Percentiles rank a stretch among this genome's conserved stretches.
Evolutionary conservation across 2,113 vertebrate species (phyloP).

Genomic region (Phocoena phocoena): DNA sequence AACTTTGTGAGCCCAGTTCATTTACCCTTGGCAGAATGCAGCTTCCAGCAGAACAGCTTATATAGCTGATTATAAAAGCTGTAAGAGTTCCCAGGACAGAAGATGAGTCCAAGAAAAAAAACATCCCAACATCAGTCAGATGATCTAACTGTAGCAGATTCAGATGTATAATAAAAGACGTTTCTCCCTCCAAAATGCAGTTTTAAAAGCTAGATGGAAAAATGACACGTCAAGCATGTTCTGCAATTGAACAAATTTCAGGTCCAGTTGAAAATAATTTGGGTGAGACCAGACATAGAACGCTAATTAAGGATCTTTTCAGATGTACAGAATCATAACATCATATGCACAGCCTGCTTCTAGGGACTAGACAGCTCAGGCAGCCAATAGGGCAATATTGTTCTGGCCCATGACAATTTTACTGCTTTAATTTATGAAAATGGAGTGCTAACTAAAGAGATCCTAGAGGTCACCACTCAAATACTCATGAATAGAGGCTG

Average conservation of each 20-base stretch:
- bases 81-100: slow-evolving; percentile 30
- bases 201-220: background rate
- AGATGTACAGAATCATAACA: background rate
- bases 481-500: background rate
- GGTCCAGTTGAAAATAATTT: background rate
- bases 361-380: background rate
- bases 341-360: background rate
- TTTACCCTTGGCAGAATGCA: slow-evolving; percentile 50
- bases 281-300: background rate
- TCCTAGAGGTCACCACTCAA: background rate
- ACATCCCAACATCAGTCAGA: background rate
- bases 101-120: slow-evolving; percentile 51
- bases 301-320: background rate
- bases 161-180: background rate
- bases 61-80: slow-evolving; percentile 40
- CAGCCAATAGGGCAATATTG: background rate
- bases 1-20: slow-evolving; percentile 44
- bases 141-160: background rate
- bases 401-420: background rate
- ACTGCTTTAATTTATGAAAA: slow-evolving; percentile 39
- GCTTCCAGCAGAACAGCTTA: slow-evolving; percentile 48
- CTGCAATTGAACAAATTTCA: background rate
- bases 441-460: background rate
- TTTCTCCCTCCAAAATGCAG: slow-evolving; percentile 28
- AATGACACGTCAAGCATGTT: background rate